A percentile compares a stretch with the other conserved stretches of the same genome.
phyloP scores from a whole-genome alignment of 2,888 invertebrate genomes.

The Frankliniella fusca region DNA sequence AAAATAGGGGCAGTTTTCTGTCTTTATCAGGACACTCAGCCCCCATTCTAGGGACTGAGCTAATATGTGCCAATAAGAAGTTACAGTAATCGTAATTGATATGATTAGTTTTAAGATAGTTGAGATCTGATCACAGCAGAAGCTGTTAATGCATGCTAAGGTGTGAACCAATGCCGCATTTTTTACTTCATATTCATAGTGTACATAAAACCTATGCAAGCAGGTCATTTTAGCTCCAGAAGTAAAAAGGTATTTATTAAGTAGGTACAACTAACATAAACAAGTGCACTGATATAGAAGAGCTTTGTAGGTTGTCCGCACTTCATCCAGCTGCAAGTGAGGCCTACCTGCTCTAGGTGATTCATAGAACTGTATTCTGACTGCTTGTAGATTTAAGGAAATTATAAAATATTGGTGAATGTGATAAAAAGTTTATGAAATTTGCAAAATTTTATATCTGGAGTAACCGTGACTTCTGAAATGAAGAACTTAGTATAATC shows the following conservation, averaged over 20 bases:
- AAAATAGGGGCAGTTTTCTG: no score
- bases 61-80: background rate
- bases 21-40: no score
- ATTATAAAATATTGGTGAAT: background rate
- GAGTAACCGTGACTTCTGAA: background rate
- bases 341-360: background rate
- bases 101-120: background rate
- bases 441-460: background rate
- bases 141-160: no score
- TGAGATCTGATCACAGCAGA: no score
- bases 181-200: background rate
- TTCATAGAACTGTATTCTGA: background rate
- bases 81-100: background rate
- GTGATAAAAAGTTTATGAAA: background rate
- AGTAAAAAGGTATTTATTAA: background rate
- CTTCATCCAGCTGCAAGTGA: background rate
- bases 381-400: conserved; percentile 7
- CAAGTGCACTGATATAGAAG: background rate
- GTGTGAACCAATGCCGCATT: background rate
- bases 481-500: background rate
- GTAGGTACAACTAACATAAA: background rate
- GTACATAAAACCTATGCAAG: background rate
- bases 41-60: background rate
- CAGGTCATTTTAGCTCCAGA: background rate
- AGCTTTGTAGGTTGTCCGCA: background rate